A percentile compares a stretch with the other conserved stretches of the same genome.
phyloP scores from a whole-genome alignment of 2,113 vertebrate genomes.

The Vidua chalybeata region DNA sequence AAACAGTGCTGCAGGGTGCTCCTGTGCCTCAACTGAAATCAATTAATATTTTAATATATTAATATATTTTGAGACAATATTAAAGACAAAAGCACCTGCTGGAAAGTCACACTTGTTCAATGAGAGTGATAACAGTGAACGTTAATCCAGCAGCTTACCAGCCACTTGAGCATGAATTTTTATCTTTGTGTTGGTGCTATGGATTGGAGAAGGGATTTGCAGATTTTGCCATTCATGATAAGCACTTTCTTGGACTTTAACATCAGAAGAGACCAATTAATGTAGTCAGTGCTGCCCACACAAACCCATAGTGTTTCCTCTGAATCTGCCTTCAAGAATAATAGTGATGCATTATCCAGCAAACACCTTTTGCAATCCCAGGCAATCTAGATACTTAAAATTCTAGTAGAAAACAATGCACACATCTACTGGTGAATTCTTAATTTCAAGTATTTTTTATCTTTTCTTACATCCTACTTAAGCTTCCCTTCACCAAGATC shows the following conservation, averaged over 20 bases:
- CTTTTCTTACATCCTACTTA: not conserved
- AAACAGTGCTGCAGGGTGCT: not conserved
- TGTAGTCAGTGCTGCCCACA: not conserved
- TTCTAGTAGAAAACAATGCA: not conserved
- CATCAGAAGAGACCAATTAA: not conserved
- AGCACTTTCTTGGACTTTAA: not conserved
- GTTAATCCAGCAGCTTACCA: not conserved
- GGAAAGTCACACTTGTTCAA: not conserved
- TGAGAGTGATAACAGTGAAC: not conserved
- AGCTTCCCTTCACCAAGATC: not conserved
- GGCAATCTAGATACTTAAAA: not conserved
- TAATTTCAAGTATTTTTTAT: not conserved
- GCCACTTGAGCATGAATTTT: not conserved
- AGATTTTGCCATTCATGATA: not conserved
- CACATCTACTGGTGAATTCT: not conserved
- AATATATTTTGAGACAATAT: not conserved
- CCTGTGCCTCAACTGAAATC: not conserved
- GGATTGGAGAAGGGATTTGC: not conserved
- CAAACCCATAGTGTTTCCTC: not conserved
- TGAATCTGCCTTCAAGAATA: not conserved
- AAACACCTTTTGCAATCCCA: accelerated
- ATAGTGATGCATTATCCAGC: not conserved
- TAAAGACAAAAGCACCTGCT: not conserved
- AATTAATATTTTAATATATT: not conserved
- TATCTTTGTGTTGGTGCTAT: not conserved